Conservation (phyloP, 2,888 invertebrate genomes). For the Nowickia ferox region DNA sequence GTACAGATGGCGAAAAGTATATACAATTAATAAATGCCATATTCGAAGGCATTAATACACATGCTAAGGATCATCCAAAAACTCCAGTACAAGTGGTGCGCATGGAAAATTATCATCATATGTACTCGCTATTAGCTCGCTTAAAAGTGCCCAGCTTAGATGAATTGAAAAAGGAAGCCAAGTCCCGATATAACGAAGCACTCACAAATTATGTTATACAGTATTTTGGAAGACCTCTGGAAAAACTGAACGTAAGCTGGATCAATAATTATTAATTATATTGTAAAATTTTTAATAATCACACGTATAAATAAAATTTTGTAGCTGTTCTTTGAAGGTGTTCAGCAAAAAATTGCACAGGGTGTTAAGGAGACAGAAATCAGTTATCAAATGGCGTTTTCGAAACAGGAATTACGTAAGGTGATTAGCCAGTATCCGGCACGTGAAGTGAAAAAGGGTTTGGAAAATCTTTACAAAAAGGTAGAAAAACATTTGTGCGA, state of each 20-base stretch:
- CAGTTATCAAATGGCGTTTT: slow-evolving; percentile 98
- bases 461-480: slow-evolving; percentile 96
- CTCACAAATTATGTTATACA: slow-evolving; percentile 95
- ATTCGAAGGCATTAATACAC: slow-evolving; percentile 91
- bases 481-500: slow-evolving; percentile 99
- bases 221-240: slow-evolving; percentile 96
- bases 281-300: background rate
- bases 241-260: slow-evolving; percentile 91
- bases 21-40: slow-evolving; percentile 91
- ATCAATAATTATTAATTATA: background rate
- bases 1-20: slow-evolving; percentile 95
- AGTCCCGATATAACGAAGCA: slow-evolving; percentile 94
- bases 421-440: slow-evolving; percentile 97
- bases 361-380: slow-evolving; percentile 99
- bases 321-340: slow-evolving; percentile 98
- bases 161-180: slow-evolving; percentile 93
- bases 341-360: slow-evolving; percentile 94
- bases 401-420: slow-evolving; percentile 97
- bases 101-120: slow-evolving; percentile 98
- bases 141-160: slow-evolving; percentile 96
- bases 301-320: slow-evolving; percentile 10
- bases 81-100: slow-evolving; percentile 96
- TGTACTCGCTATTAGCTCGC: slow-evolving; percentile 93
- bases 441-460: slow-evolving; percentile 95
- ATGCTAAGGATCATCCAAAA: slow-evolving; percentile 93